A percentile compares a stretch with the other conserved stretches of the same genome.
phyloP scores from a whole-genome alignment of 1,140 invertebrate genomes.

The Lucilia cuprina region DNA sequence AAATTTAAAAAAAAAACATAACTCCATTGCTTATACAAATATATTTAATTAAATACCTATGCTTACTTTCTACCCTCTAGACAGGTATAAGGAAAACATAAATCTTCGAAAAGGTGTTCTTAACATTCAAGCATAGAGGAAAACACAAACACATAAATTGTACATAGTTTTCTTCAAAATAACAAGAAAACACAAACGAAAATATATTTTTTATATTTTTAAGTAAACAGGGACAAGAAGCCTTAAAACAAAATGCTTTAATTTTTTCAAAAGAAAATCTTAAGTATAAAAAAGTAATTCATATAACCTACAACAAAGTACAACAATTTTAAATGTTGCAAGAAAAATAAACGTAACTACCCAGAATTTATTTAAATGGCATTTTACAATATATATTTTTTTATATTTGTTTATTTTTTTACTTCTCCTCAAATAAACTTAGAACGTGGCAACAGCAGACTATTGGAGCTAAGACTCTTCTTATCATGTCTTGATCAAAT shows the following conservation, averaged over 20 bases:
- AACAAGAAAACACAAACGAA: too few relatives aligned
- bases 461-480: not conserved
- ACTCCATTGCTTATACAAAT: not conserved
- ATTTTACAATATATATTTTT: not conserved
- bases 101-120: conserved; percentile 18
- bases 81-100: not conserved
- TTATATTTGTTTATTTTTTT: not conserved
- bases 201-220: too few relatives aligned
- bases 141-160: not conserved
- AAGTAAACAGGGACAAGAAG: too few relatives aligned
- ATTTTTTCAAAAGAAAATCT: not conserved
- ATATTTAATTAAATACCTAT: not conserved
- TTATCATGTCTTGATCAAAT: conserved; percentile 8
- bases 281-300: not conserved
- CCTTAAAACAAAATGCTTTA: not conserved
- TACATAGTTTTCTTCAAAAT: not conserved
- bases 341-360: not conserved
- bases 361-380: not conserved
- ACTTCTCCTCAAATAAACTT: not conserved
- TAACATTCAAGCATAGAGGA: conserved; percentile 16
- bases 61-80: not conserved
- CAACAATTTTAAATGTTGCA: not conserved
- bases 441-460: not conserved
- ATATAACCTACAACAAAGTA: not conserved
- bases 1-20: not conserved